Evolutionary conservation across 2,797 vertebrate species (phyloP).

Genomic region (Onychomys leucogaster): DNA sequence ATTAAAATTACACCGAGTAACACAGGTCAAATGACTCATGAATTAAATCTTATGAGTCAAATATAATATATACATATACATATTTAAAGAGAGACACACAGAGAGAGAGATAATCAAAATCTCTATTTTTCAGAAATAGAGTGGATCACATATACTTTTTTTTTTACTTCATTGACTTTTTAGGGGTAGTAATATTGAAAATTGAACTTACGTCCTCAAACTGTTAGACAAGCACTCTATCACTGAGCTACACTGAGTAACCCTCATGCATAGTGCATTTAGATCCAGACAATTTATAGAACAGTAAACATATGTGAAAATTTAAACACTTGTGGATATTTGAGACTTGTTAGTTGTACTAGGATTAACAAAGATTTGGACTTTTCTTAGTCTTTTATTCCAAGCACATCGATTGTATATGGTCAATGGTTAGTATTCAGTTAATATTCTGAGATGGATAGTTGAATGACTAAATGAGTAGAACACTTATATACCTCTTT

Average conservation of each 20-base stretch:
- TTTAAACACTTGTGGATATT: constrained; percentile 39
- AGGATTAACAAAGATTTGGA: neutral
- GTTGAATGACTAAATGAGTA: neutral
- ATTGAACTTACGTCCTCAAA: neutral
- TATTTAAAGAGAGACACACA: neutral
- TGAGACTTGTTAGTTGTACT: neutral
- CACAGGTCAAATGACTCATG: constrained; percentile 3
- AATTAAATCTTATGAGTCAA: constrained; percentile 6
- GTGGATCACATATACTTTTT: neutral
- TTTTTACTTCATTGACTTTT: neutral
- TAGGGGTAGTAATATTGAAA: too few species aligned
- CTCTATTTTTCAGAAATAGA: neutral
- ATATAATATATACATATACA: neutral
- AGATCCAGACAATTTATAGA: neutral
- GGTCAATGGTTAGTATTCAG: neutral
- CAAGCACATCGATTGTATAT: neutral
- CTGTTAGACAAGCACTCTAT: neutral
- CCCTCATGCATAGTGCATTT: neutral
- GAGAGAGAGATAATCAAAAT: neutral
- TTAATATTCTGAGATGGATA: neutral
- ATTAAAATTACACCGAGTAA: constrained; percentile 34
- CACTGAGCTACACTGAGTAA: neutral
- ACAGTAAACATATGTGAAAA: neutral
- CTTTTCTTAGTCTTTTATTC: neutral
- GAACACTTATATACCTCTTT: constrained; percentile 19